A percentile compares a stretch with the other conserved stretches of the same genome.
Conservation (phyloP, 2,888 invertebrate species). For the Rhorus exstirpatorius region DNA sequence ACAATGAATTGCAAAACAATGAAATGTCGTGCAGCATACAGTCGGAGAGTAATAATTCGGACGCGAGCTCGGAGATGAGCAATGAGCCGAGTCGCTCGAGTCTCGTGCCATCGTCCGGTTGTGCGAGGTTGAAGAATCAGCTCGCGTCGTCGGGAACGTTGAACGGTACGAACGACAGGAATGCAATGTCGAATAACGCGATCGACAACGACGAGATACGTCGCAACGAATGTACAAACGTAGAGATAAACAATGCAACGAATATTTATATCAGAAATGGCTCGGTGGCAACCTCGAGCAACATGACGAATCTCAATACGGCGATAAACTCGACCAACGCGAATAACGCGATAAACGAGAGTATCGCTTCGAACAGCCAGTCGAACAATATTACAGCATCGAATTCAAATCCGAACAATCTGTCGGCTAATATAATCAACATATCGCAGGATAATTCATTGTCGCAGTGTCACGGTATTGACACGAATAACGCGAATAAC, state of each 20-base stretch:
- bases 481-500: slow-evolving; percentile 72
- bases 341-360: slow-evolving; percentile 85
- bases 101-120: slow-evolving; percentile 43
- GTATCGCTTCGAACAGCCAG: slow-evolving; percentile 83
- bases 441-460: slow-evolving; percentile 74
- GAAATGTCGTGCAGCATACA: slow-evolving; percentile 75
- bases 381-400: slow-evolving; percentile 75
- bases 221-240: slow-evolving; percentile 83
- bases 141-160: slow-evolving; percentile 20
- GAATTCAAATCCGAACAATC: slow-evolving; percentile 75
- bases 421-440: slow-evolving; percentile 72
- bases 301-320: slow-evolving; percentile 81
- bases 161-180: slow-evolving; percentile 72
- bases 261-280: slow-evolving; percentile 85
- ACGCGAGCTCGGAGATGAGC: slow-evolving; percentile 77
- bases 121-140: slow-evolving; percentile 61
- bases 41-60: slow-evolving; percentile 80
- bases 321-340: slow-evolving; percentile 83
- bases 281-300: slow-evolving; percentile 78
- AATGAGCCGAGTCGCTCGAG: slow-evolving; percentile 72
- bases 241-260: slow-evolving; percentile 85
- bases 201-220: slow-evolving; percentile 73
- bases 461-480: slow-evolving; percentile 71
- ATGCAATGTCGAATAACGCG: slow-evolving; percentile 74
- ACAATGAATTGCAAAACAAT: slow-evolving; percentile 73